phyloP scores from a whole-genome alignment of 1,140 invertebrate species.

The Nomia melanderi region DNA sequence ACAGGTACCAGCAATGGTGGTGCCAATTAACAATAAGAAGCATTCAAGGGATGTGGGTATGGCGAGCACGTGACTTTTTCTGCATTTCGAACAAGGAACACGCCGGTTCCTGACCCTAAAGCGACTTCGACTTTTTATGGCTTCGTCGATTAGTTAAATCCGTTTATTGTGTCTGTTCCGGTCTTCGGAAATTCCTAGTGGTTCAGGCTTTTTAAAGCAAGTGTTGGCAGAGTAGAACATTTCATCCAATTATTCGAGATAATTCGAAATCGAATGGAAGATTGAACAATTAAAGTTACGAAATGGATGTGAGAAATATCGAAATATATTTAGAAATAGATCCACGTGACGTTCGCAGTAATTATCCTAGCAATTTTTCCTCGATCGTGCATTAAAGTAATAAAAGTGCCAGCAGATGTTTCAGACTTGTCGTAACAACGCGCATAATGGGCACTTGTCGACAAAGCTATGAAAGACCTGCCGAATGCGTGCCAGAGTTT shows the following conservation, averaged over 20 bases:
- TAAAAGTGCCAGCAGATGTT: accelerated
- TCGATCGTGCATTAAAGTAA: not conserved
- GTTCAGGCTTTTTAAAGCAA: too few relatives aligned
- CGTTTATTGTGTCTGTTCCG: too few relatives aligned
- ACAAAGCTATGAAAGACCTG: not conserved
- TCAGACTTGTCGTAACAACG: not conserved
- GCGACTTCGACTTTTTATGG: slow-evolving; percentile 55
- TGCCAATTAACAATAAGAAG: not conserved
- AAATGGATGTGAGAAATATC: too few relatives aligned
- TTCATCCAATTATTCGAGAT: too few relatives aligned
- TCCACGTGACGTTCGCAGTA: too few relatives aligned
- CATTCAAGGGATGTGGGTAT: not conserved
- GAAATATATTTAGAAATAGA: too few relatives aligned
- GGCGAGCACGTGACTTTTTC: slow-evolving; percentile 14
- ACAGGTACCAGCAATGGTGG: not conserved
- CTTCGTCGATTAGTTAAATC: slow-evolving; percentile 50
- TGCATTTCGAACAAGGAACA: slow-evolving; percentile 16
- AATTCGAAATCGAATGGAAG: too few relatives aligned
- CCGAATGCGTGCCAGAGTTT: not conserved
- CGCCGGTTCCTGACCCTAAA: slow-evolving; percentile 6
- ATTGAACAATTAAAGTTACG: too few relatives aligned
- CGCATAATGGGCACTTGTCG: not conserved
- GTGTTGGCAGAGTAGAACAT: too few relatives aligned
- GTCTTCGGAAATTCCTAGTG: too few relatives aligned
- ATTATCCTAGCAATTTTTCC: not conserved